phyloP scores from a whole-genome alignment of 2,888 invertebrate genomes.

The Cosmia trapezina region DNA sequence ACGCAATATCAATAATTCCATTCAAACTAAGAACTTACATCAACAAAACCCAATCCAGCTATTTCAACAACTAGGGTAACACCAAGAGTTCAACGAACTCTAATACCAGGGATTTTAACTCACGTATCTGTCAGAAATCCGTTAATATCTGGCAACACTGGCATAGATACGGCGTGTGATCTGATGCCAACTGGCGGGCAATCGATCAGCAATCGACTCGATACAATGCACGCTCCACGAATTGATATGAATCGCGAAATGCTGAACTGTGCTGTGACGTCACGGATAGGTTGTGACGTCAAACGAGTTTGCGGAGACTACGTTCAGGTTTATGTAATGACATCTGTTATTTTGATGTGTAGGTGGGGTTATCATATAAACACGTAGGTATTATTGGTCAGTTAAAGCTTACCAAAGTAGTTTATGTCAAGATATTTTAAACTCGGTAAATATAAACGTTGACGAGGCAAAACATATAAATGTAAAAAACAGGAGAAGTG shows the following conservation, averaged over 20 bases:
- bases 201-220: conserved; percentile 55
- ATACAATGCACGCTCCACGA: conserved; percentile 53
- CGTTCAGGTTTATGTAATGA: conserved; percentile 20
- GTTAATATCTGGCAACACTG: conserved; percentile 60
- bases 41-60: conserved; percentile 32
- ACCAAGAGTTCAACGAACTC: conserved; percentile 56
- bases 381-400: conserved; percentile 3
- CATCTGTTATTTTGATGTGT: conserved; percentile 19
- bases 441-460: background rate
- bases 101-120: conserved; percentile 51
- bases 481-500: too few species aligned
- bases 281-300: conserved; percentile 48
- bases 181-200: conserved; percentile 60
- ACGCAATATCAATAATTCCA: conserved; percentile 6
- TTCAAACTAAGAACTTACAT: conserved; percentile 17
- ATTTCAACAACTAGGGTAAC: conserved; percentile 54
- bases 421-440: background rate
- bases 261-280: conserved; percentile 42
- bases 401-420: background rate
- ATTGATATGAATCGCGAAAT: conserved; percentile 57
- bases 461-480: background rate
- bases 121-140: conserved; percentile 59
- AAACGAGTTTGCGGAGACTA: conserved; percentile 21
- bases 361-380: conserved; percentile 18
- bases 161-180: conserved; percentile 63